Conservation (phyloP, 2,797 vertebrate genomes). For the Pangasius sanitwongsei region DNA sequence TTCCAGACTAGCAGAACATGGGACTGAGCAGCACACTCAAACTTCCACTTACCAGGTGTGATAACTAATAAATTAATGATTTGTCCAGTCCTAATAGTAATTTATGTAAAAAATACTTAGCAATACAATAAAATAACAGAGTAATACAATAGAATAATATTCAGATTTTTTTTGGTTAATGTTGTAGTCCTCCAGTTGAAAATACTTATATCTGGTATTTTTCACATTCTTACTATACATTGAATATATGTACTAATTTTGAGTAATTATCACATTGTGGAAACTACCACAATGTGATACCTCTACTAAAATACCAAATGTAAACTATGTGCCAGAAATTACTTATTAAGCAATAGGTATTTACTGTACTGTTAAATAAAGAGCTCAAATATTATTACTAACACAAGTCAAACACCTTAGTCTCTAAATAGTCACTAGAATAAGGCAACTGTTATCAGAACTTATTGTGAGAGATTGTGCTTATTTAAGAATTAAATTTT, state of each 20-base stretch:
- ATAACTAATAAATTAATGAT: background rate
- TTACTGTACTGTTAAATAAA: background rate
- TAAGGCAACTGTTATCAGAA: background rate
- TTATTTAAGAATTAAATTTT: background rate
- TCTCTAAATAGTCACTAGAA: background rate
- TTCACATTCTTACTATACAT: background rate
- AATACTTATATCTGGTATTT: background rate
- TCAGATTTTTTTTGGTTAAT: background rate
- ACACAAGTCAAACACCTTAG: background rate
- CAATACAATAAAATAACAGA: background rate
- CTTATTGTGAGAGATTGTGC: background rate
- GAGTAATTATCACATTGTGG: too few species aligned
- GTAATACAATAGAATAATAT: background rate
- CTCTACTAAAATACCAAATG: background rate
- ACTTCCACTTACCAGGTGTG: background rate
- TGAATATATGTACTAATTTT: too few species aligned
- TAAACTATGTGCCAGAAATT: background rate
- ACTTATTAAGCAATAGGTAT: background rate
- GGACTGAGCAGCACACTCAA: background rate
- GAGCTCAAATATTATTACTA: background rate
- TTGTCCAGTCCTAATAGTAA: background rate
- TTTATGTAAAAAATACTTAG: background rate
- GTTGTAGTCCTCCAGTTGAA: background rate
- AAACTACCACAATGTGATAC: too few species aligned
- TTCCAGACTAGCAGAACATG: background rate